phyloP scores from a whole-genome alignment of 2,797 vertebrate species.

The Manis crassicaudata region DNA sequence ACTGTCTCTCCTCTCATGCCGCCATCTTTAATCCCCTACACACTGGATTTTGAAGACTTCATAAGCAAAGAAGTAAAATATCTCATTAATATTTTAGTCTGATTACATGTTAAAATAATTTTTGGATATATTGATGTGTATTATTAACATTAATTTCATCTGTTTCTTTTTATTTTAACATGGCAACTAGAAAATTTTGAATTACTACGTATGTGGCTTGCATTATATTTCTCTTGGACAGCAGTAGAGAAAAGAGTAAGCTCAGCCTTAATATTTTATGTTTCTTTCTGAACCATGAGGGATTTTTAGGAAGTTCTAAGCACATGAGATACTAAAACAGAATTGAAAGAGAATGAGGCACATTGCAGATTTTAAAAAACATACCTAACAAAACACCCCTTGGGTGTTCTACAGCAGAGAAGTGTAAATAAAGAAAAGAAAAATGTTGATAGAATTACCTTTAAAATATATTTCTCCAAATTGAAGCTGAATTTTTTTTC shows the following conservation, averaged over 20 bases:
- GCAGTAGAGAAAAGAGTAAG: background rate
- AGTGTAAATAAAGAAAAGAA: constrained; percentile 28
- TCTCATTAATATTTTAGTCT: background rate
- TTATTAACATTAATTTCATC: background rate
- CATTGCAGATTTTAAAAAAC: background rate
- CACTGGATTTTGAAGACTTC: background rate
- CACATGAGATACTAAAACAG: background rate
- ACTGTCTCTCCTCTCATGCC: no score
- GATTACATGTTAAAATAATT: background rate
- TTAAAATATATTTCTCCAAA: background rate
- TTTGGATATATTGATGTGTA: background rate
- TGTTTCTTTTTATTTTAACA: background rate
- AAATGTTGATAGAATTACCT: background rate
- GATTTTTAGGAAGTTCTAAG: background rate
- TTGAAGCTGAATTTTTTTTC: background rate
- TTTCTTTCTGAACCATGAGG: background rate
- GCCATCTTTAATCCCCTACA: no score
- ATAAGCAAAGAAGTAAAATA: background rate
- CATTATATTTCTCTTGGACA: background rate
- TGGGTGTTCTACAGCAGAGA: background rate
- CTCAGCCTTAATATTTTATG: background rate
- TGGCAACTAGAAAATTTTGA: background rate
- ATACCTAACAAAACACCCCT: background rate
- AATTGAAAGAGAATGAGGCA: background rate
- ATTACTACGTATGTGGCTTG: background rate